These are phyloP conservation scores for Rhodeus uyekii DNA, from an alignment of 2,797 vertebrate species.

Conservation along the genomic window DNA sequence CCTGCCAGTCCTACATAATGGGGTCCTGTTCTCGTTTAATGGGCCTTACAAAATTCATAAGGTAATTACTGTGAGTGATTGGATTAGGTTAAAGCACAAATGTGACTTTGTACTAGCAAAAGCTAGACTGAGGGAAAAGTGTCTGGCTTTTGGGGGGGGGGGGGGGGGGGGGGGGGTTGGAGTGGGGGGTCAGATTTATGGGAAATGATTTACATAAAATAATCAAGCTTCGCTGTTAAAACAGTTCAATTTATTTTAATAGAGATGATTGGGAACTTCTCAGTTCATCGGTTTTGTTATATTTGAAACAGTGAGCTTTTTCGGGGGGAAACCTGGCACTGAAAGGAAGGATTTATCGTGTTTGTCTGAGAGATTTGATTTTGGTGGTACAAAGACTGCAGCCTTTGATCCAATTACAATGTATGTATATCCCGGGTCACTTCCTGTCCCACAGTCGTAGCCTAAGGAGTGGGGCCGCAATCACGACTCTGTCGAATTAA, in stretches of 20 bases:
- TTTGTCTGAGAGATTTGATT: constrained; percentile 61
- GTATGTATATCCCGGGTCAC: constrained; percentile 57
- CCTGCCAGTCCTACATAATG: constrained; percentile 44
- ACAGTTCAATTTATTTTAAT: neutral
- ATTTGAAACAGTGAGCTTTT: neutral
- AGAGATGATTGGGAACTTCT: neutral
- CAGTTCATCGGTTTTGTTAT: neutral
- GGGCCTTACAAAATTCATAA: constrained; percentile 51
- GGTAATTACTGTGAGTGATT: constrained; percentile 50
- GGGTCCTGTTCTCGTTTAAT: constrained; percentile 53
- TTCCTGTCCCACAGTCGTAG: constrained; percentile 56
- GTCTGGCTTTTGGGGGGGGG: constrained; percentile 14
- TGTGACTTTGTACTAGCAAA: constrained; percentile 42
- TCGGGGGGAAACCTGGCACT: constrained; percentile 2
- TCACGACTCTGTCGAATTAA: constrained; percentile 47
- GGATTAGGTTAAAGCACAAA: constrained; percentile 43
- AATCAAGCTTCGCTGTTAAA: constrained; percentile 9
- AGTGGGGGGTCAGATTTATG: constrained; percentile 29
- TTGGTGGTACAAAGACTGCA: constrained; percentile 42
- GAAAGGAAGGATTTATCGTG: constrained; percentile 36
- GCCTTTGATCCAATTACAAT: constrained; percentile 58
- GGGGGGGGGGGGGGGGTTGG: too few relatives aligned
- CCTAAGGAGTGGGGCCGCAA: constrained; percentile 39
- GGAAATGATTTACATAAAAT: constrained; percentile 7
- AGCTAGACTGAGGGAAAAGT: neutral